Evolutionary conservation across 2,888 invertebrate genomes (phyloP).

Genomic region (Pachymerium ferrugineum): DNA sequence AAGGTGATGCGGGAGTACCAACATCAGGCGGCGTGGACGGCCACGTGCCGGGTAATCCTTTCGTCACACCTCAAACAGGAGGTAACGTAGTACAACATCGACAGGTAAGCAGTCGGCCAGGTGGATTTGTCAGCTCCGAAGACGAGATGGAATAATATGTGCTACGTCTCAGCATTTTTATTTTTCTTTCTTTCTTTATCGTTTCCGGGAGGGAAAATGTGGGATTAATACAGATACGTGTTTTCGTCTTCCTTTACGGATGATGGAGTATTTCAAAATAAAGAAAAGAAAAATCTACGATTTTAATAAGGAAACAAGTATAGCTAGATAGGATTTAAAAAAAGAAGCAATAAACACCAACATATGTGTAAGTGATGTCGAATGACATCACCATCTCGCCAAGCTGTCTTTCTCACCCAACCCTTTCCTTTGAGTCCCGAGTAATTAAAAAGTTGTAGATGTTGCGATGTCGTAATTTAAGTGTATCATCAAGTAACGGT

Average conservation of each 20-base stretch:
- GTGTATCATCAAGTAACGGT: too few relatives aligned
- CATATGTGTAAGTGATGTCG: neutral
- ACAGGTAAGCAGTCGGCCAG: constrained; percentile 32
- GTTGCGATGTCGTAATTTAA: neutral
- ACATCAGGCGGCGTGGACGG: neutral
- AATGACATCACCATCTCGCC: constrained; percentile 30
- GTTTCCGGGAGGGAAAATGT: neutral
- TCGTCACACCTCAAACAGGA: constrained; percentile 17
- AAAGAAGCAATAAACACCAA: neutral
- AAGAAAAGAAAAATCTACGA: neutral
- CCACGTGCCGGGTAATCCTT: constrained; percentile 30
- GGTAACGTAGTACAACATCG: constrained; percentile 35
- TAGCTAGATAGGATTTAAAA: constrained; percentile 14
- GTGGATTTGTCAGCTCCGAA: constrained; percentile 33
- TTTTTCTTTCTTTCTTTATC: neutral
- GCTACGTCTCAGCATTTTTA: neutral
- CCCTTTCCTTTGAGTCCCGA: neutral
- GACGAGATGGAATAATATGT: constrained; percentile 33
- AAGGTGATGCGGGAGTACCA: neutral
- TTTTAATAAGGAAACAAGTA: neutral
- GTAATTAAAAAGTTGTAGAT: neutral
- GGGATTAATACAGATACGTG: neutral
- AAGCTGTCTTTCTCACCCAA: constrained; percentile 22
- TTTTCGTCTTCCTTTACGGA: neutral
- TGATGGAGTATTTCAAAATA: neutral